Evolutionary conservation across 30 jellyfish, hydroid and myxozoan species (phyloP).

Genomic region (Pseudorhiza aurosa): DNA sequence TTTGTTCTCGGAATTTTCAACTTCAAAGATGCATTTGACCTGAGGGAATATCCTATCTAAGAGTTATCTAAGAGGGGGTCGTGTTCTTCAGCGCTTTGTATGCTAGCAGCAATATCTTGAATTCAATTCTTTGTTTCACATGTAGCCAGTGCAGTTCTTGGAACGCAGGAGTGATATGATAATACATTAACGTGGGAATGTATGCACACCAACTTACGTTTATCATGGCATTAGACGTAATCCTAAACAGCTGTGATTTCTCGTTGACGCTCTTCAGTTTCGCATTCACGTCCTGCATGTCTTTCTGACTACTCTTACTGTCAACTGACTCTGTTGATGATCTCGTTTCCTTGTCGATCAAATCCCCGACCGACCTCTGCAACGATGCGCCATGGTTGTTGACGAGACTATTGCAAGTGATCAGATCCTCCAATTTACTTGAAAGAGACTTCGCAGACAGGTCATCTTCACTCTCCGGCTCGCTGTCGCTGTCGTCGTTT

Average conservation of each 20-base stretch:
- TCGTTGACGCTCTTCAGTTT: conserved; percentile 79
- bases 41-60: too few species aligned
- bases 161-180: too few species aligned
- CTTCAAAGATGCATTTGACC: too few species aligned
- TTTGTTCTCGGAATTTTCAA: too few species aligned
- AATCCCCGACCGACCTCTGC: conserved; percentile 90
- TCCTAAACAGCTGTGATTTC: conserved; percentile 92
- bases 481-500: conserved; percentile 94
- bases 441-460: conserved; percentile 75
- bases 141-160: too few species aligned
- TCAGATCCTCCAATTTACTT: conserved; percentile 87
- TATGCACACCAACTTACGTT: too few species aligned
- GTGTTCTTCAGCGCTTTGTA: too few species aligned
- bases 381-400: conserved; percentile 91
- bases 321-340: conserved; percentile 52
- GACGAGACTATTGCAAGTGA: conserved; percentile 85
- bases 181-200: too few species aligned
- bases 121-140: too few species aligned
- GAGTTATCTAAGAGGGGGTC: too few species aligned
- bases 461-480: conserved; percentile 84
- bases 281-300: conserved; percentile 40
- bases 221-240: conserved; percentile 96
- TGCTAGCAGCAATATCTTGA: too few species aligned
- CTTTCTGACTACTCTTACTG: conserved; percentile 32
- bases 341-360: conserved; percentile 74